Conservation (phyloP, 2,888 invertebrate species). For the Camponotus fellah region DNA sequence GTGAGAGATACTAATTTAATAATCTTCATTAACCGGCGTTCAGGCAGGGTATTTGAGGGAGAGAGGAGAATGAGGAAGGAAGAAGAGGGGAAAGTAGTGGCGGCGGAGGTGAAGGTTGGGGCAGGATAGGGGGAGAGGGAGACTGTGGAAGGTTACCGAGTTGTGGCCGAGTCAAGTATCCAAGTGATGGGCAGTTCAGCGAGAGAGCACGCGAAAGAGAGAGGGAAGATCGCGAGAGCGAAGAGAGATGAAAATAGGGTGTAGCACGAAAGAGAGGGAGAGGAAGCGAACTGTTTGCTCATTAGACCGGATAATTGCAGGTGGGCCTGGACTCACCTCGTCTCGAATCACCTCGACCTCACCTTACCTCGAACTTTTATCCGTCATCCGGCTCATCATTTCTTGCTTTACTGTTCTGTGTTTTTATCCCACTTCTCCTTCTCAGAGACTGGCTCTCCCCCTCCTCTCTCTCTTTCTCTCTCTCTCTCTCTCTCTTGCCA, state of each 20-base stretch:
- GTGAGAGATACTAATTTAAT: conserved; percentile 83
- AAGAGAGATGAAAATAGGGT: conserved; percentile 60
- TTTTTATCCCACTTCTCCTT: conserved; percentile 39
- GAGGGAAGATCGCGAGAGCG: conserved; percentile 48
- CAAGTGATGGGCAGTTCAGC: conserved; percentile 72
- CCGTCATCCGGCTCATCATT: conserved; percentile 60
- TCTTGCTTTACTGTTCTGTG: conserved; percentile 52
- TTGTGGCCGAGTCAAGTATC: conserved; percentile 73
- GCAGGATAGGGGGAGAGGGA: conserved; percentile 34
- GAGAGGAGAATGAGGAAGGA: conserved; percentile 30
- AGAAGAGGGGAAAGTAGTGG: conserved; percentile 51
- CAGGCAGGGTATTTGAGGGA: conserved; percentile 20
- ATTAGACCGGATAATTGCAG: conserved; percentile 85
- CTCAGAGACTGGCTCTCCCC: conserved; percentile 14
- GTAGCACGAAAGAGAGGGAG: conserved; percentile 63
- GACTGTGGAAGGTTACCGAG: conserved; percentile 70
- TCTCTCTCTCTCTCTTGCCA: conserved; percentile 30
- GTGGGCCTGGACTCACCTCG: conserved; percentile 79
- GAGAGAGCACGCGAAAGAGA: conserved; percentile 62
- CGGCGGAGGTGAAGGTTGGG: conserved; percentile 52
- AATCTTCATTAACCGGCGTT: conserved; percentile 81
- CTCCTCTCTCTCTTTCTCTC: conserved; percentile 39
- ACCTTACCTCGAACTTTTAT: conserved; percentile 68
- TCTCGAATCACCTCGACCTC: conserved; percentile 73
- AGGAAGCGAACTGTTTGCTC: conserved; percentile 83